phyloP scores from a whole-genome alignment of 2,797 vertebrate species.

The Taeniopygia guttata region DNA sequence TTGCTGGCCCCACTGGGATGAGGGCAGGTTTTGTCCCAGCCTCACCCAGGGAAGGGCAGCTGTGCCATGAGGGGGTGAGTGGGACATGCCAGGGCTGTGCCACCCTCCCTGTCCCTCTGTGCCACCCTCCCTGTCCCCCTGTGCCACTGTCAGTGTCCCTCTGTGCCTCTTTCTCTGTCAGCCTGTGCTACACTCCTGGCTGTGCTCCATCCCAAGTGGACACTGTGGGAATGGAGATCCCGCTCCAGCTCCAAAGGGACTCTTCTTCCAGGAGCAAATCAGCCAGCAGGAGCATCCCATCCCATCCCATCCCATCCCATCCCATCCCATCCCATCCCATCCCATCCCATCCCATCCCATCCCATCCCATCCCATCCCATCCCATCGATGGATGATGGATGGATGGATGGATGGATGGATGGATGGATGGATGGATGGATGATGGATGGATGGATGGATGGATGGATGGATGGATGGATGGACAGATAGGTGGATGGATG shows the following conservation, averaged over 20 bases:
- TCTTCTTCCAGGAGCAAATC: neutral
- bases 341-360: no score
- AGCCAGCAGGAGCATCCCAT: neutral
- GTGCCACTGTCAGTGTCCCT: neutral
- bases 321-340: no score
- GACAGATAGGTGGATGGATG: no score
- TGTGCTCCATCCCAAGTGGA: neutral
- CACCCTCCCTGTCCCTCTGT: neutral
- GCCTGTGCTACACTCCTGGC: neutral
- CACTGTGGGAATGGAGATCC: fast-evolving
- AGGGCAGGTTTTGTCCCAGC: neutral
- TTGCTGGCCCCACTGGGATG: neutral
- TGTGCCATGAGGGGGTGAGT: neutral
- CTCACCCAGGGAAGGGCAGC: neutral
- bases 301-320: no score
- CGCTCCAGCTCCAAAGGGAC: neutral
- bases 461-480: no score
- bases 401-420: no score
- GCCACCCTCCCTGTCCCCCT: neutral
- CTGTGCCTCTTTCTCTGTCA: neutral
- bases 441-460: no score
- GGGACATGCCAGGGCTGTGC: neutral
- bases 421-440: no score
- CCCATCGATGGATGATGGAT: no score
- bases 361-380: no score